These are phyloP conservation scores for Nesoenas mayeri DNA, from an alignment of 2,113 vertebrate genomes.

Conservation along the genomic window DNA sequence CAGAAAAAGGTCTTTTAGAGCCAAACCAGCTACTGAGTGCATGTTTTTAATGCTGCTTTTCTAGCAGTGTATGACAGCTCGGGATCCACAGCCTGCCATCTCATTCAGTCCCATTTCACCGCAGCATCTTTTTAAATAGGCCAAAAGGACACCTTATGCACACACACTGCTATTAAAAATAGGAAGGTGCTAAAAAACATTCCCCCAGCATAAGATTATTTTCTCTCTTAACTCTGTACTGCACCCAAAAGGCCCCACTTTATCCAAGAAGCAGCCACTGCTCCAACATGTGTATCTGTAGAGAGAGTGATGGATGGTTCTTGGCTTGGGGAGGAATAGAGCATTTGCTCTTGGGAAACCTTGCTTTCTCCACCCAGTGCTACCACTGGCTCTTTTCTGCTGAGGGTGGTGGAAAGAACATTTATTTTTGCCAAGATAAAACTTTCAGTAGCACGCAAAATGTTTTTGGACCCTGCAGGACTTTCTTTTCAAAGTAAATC, in stretches of 20 bases:
- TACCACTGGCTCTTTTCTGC: background rate
- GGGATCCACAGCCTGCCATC: background rate
- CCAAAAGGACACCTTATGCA: background rate
- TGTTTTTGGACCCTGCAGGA: background rate
- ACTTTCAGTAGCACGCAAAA: background rate
- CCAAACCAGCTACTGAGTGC: background rate
- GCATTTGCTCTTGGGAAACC: background rate
- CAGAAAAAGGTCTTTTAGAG: background rate
- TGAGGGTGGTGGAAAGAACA: background rate
- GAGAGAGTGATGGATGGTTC: background rate
- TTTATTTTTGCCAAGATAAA: background rate
- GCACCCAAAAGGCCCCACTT: background rate
- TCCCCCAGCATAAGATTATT: background rate
- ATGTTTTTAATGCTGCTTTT: background rate
- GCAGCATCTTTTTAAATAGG: background rate
- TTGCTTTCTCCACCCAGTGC: background rate
- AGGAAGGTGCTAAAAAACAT: background rate
- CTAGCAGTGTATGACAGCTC: background rate
- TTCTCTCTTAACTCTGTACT: background rate
- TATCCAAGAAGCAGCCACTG: background rate
- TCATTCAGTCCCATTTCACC: background rate
- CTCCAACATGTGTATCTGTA: background rate
- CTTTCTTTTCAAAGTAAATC: background rate
- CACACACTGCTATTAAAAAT: background rate
- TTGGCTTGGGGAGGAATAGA: background rate